Evolutionary conservation across 2,888 invertebrate genomes (phyloP), one percentile per base, ranked within the genome.

Genomic region (Ametastegia equiseti): DNA sequence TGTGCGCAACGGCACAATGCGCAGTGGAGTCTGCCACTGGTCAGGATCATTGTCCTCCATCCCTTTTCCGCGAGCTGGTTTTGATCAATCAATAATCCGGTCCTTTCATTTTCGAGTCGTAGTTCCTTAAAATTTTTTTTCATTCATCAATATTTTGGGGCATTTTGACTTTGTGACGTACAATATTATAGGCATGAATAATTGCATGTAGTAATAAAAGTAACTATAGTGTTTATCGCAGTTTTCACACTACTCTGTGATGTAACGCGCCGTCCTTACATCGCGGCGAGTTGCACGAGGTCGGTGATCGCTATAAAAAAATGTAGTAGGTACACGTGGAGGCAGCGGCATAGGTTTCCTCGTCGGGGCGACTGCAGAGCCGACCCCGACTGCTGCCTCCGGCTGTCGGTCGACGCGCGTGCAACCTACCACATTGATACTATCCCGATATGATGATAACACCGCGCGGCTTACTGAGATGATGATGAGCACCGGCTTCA

Each of bases 201-300:
- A 47, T 23, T 47, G 0, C 54, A 33, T 42, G 33, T 19, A 23
- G 33, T 4, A 42, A 78, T 60, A 63, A 42, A 23, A 78, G 42
- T 42, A 78, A 63, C 42, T 27, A 63, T 63, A 63, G 13, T 60
- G 27, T 57, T 78, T 78, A 78, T 78, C 39, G 60, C 30, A 42
- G 33, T 63, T 36, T 60, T 78, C 39, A 27, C 60, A 78, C 84
- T 78, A 85, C 84, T 86, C 83, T 82, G 86, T 90, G 90, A 90
- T 90, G 90, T 90, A 89, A 89, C 89, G 87, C 88, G 88, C 90
- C 90, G 91, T 90, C 89, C 93, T 93, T 93, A 94, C 93, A 93
- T 92, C 93, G 93, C 92, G 92, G 88, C 91, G 92, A 92, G 93
- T 94, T 94, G 94, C 92, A 91, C 93, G 94, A 94, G 94, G 94